Base-by-base conservation (phyloP, 1,140 invertebrate genomes). In the Zaprionus ghesquierei region DNA sequence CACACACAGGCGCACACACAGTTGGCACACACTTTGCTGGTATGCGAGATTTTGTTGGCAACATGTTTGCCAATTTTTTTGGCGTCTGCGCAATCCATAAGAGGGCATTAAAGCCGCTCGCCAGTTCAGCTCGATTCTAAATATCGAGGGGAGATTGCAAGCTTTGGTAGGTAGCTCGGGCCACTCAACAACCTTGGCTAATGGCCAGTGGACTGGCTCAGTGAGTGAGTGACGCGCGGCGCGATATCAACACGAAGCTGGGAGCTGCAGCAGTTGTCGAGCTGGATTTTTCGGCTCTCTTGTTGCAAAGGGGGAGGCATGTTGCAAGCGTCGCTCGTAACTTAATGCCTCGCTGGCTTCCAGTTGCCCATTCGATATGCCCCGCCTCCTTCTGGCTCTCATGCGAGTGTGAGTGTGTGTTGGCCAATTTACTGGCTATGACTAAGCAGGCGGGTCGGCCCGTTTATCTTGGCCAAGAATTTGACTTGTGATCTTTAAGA, bases 21-120 rank as follows among this genome's bases (percentile, higher is more conserved):
- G 53, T 33, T 62, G 49, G 56, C 59, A 61, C 13, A 41, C 23
- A 46, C 41, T 69, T 25, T 69, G 50, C 59, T 25, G 58, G 31
- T 61, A 72, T 69, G 77, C 46, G 44, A n/a, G n/a, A 72, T 62
- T 68, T 79, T 63, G 62, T 61, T 74, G 73, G 62, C 79, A 82
- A 78, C 79, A 77, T 85, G 74, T 86, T 81, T 79, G 81, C 75
- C 78, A 86, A 81, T 84, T 84, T 84, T n/a, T 82, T 38, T 63
- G 81, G 75, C 77, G 69, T 77, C 81, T 81, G 75, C 81, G 77
- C 81, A 84, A 84, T 86, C 78, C 82, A 86, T 86, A 86, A 86
- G 82, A 81, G 82, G 75, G 78, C 78, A 86, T 81, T 86, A 86
- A 81, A 73, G 69, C 56, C 59, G 72, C 61, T 71, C 15, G 44